Percentiles rank a stretch among this genome's conserved stretches.
Evolutionary conservation across 2,888 invertebrate genomes (phyloP).

Genomic region (Xanthostigma xanthostigma): DNA sequence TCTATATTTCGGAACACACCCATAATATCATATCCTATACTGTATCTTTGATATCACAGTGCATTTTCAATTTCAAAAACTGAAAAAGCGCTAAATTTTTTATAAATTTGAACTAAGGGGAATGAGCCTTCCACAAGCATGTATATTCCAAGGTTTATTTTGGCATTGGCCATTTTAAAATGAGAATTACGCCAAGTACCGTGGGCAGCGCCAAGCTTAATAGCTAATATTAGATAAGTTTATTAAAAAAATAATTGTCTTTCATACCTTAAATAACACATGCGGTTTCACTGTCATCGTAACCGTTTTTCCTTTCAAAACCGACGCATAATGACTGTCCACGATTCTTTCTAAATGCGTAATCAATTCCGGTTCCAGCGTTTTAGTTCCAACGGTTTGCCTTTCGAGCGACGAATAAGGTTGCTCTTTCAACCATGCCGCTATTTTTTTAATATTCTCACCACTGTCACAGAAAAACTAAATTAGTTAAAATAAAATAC

Average conservation of each 20-base stretch:
- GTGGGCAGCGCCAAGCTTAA: background rate
- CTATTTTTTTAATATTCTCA: conserved; percentile 34
- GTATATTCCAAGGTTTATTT: too few species aligned
- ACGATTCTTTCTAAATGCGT: conserved; percentile 35
- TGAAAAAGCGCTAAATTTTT: too few species aligned
- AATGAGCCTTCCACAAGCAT: too few species aligned
- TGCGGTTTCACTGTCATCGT: conserved; percentile 68
- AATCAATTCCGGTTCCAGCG: conserved; percentile 52
- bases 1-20: too few species aligned
- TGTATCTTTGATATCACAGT: too few species aligned
- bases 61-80: too few species aligned
- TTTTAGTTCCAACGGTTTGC: conserved; percentile 53
- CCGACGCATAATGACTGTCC: conserved; percentile 19
- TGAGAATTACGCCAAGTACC: too few species aligned
- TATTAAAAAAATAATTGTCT: background rate
- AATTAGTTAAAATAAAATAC: background rate
- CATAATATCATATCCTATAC: too few species aligned
- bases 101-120: too few species aligned
- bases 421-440: conserved; percentile 56
- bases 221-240: background rate
- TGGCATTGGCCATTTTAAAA: too few species aligned
- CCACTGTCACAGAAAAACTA: conserved; percentile 22
- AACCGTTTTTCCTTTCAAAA: conserved; percentile 31
- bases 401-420: conserved; percentile 45
- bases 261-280: conserved; percentile 51